Percentiles rank a stretch among this genome's conserved stretches.
phyloP scores from a whole-genome alignment of 2,888 invertebrate genomes.

The Agonopterix subpropinquella region DNA sequence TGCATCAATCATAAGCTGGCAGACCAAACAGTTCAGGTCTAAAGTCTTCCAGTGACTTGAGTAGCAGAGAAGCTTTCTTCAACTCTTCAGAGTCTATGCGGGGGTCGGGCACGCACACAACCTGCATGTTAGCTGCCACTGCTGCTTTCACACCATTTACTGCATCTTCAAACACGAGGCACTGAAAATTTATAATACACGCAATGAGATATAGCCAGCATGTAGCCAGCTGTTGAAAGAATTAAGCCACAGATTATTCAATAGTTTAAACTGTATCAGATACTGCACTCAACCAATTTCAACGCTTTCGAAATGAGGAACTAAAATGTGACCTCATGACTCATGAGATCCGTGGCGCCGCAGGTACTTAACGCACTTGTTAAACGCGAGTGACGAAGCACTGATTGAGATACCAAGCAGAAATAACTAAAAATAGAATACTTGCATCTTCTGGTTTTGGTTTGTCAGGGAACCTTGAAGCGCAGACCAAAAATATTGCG shows the following conservation, averaged over 20 bases:
- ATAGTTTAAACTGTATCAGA: too few relatives aligned
- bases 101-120: constrained; percentile 85
- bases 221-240: background rate
- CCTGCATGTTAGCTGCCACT: constrained; percentile 88
- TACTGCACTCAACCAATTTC: too few relatives aligned
- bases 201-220: too few relatives aligned
- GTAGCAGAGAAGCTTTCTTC: constrained; percentile 77
- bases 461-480: constrained; percentile 80
- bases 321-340: too few relatives aligned
- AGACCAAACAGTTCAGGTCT: constrained; percentile 89
- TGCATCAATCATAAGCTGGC: constrained; percentile 62
- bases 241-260: background rate
- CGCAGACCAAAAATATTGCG: constrained; percentile 87
- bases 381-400: too few relatives aligned
- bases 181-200: constrained; percentile 57
- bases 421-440: too few relatives aligned
- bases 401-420: too few relatives aligned
- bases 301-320: too few relatives aligned
- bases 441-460: constrained; percentile 76
- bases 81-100: constrained; percentile 40
- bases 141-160: constrained; percentile 91
- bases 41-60: constrained; percentile 85
- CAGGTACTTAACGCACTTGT: too few relatives aligned
- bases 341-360: too few relatives aligned
- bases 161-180: constrained; percentile 94